Conservation (phyloP, 2,113 vertebrate species). For the Malaclemys terrapin region DNA sequence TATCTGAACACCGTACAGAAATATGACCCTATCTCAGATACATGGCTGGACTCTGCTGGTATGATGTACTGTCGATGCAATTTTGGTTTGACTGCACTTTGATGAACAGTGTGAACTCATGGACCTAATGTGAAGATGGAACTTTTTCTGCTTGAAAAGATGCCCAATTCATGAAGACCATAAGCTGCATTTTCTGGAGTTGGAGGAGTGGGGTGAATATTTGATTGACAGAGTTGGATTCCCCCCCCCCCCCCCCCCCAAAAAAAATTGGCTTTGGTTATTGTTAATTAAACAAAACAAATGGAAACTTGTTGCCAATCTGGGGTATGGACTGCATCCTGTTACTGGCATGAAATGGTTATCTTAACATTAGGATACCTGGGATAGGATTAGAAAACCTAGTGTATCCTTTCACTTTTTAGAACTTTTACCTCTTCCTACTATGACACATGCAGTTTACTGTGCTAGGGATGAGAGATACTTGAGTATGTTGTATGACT, state of each 20-base stretch:
- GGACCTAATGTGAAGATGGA: constrained; percentile 45
- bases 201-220: constrained; percentile 21
- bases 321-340: constrained; percentile 3
- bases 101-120: constrained; percentile 74
- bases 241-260: background rate
- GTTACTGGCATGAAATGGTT: background rate
- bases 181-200: constrained; percentile 41
- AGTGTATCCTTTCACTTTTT: constrained; percentile 2
- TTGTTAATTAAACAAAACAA: background rate
- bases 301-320: background rate
- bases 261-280: background rate
- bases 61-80: constrained; percentile 99
- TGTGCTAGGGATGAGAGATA: constrained; percentile 8
- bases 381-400: background rate
- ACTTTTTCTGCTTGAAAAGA: constrained; percentile 23
- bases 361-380: background rate
- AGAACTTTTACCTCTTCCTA: constrained; percentile 43
- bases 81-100: constrained; percentile 96
- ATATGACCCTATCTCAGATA: constrained; percentile 94
- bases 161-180: constrained; percentile 50
- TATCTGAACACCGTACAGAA: constrained; percentile 97
- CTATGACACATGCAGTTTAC: constrained; percentile 40
- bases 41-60: constrained; percentile 95
- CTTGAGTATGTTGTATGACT: background rate
- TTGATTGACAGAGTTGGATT: background rate